Percentiles rank a stretch among this genome's conserved stretches.
Conservation (phyloP, 2,888 invertebrate species). For the Metellina segmentata region DNA sequence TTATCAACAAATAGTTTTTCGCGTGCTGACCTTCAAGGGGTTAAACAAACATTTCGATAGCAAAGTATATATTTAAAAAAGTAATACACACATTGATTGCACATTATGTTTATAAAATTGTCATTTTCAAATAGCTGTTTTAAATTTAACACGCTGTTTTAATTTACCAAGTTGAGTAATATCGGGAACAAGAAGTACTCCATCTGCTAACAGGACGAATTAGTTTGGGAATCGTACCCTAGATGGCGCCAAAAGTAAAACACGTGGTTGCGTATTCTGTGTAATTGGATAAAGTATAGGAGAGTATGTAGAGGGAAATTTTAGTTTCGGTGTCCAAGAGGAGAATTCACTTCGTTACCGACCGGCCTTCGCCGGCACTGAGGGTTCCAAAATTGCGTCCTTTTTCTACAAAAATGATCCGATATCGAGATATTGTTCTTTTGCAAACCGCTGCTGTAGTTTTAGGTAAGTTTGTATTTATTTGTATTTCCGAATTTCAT, state of each 20-base stretch:
- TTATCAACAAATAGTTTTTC: too few species aligned
- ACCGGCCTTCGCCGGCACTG: constrained; percentile 58
- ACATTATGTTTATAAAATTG: too few species aligned
- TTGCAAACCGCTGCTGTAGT: constrained; percentile 54
- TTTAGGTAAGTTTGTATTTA: constrained; percentile 49
- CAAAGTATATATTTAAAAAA: too few species aligned
- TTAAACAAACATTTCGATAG: too few species aligned
- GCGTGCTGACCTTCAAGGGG: too few species aligned
- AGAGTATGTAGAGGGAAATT: constrained; percentile 50
- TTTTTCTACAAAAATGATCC: constrained; percentile 51
- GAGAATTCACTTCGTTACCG: constrained; percentile 35
- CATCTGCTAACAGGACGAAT: too few species aligned
- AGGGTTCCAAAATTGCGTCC: constrained; percentile 30
- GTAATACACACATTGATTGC: too few species aligned
- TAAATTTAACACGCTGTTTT: too few species aligned
- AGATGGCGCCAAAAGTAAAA: constrained; percentile 68
- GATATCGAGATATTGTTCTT: constrained; percentile 46
- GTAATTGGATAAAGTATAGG: constrained; percentile 61
- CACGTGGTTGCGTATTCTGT: constrained; percentile 45
- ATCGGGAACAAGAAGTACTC: too few species aligned
- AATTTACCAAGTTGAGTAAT: too few species aligned
- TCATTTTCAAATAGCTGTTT: too few species aligned
- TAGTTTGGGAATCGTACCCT: too few species aligned
- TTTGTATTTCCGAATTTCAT: neutral
- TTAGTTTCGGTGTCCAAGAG: constrained; percentile 67